Evolutionary conservation across 37 sponge, comb jelly and placozoan genomes (phyloP).

Genomic region (Halichondria panicea): DNA sequence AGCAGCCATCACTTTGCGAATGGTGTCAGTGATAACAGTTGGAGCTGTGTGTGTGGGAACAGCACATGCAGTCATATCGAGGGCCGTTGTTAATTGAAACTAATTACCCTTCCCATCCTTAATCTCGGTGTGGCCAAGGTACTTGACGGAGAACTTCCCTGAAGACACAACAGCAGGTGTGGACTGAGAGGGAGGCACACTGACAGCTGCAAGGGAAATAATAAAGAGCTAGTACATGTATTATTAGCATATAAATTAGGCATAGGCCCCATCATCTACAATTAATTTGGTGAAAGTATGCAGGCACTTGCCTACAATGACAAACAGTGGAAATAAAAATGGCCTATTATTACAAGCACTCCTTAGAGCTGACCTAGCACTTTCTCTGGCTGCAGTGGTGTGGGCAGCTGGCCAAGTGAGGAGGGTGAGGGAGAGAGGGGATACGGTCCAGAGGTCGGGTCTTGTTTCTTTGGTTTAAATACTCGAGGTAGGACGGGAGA

Average conservation of each 20-base stretch:
- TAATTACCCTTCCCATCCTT: conserved; percentile 46
- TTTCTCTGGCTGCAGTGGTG: conserved; percentile 23
- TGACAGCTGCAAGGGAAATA: no score
- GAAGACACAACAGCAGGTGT: not conserved
- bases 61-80: not conserved
- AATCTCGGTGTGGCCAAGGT: conserved; percentile 63
- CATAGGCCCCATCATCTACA: no score
- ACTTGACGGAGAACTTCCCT: conserved; percentile 40
- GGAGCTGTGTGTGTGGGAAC: conserved; percentile 10
- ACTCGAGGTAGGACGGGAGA: no score
- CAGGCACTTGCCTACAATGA: no score
- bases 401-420: conserved; percentile 6
- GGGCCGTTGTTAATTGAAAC: not conserved
- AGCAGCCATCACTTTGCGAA: conserved; percentile 50
- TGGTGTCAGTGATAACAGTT: conserved; percentile 42
- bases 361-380: not conserved
- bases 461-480: no score
- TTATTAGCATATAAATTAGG: no score
- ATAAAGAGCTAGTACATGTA: no score
- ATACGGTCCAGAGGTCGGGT: no score
- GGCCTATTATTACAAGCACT: no score
- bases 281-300: no score
- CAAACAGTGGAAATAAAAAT: no score
- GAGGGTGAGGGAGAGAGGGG: not conserved
- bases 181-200: conserved; percentile 1